phyloP scores from a whole-genome alignment of 2,113 vertebrate genomes.

The Gavia stellata region DNA sequence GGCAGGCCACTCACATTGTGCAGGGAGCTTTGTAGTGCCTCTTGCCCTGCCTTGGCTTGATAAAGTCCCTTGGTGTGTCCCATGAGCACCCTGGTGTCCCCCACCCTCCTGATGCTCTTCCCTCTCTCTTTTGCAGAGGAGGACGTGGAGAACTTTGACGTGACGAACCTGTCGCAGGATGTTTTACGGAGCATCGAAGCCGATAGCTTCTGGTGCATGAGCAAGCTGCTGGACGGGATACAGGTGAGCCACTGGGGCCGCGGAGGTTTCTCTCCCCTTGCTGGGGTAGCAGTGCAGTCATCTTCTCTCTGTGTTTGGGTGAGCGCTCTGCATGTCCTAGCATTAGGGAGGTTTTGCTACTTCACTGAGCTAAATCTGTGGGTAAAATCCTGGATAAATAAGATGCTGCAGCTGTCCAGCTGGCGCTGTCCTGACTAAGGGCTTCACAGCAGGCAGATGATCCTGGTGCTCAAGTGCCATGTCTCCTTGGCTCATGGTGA shows the following conservation, averaged over 20 bases:
- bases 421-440: not conserved
- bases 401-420: not conserved
- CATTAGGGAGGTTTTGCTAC: not conserved
- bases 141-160: slow-evolving; percentile 95
- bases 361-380: not conserved
- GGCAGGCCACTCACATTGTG: not conserved
- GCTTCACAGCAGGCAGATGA: not conserved
- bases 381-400: not conserved
- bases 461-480: not conserved
- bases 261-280: not conserved
- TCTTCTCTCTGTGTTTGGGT: not conserved
- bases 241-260: slow-evolving; percentile 75
- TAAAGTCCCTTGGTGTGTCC: not conserved
- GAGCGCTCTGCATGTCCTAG: not conserved
- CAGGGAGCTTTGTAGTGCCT: not conserved
- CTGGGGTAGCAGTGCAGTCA: not conserved
- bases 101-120: not conserved
- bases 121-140: slow-evolving; percentile 77
- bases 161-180: slow-evolving; percentile 86
- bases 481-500: not conserved
- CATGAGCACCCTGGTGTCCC: not conserved
- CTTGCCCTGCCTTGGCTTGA: not conserved
- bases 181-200: slow-evolving; percentile 93
- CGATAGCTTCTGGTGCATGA: slow-evolving; percentile 99
- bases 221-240: slow-evolving; percentile 96